Conservation (phyloP, 37 sponge, comb jelly and placozoan genomes). For the Haliclona indistincta region DNA sequence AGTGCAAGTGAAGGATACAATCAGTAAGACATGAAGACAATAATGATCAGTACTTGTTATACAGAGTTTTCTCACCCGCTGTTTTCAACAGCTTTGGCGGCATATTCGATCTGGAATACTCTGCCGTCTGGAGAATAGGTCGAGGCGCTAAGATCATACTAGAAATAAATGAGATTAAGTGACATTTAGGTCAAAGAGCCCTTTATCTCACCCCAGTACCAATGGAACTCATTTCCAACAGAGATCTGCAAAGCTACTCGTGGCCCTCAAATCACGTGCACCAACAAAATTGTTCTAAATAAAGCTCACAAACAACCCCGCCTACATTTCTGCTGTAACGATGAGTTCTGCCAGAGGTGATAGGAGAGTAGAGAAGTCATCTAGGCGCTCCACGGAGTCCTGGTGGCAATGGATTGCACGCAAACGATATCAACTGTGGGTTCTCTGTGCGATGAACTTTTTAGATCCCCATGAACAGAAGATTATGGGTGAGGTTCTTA, state of each 20-base stretch:
- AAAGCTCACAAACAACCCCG: neutral
- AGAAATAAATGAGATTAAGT: neutral
- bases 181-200: neutral
- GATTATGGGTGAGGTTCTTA: too few relatives aligned
- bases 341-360: too few relatives aligned
- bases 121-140: constrained; percentile 97
- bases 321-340: too few relatives aligned
- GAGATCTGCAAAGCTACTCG: neutral
- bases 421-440: too few relatives aligned
- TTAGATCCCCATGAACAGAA: constrained; percentile 50
- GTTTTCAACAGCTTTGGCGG: constrained; percentile 91
- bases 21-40: neutral
- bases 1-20: too few relatives aligned
- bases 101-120: constrained; percentile 97
- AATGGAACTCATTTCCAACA: constrained; percentile 83
- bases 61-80: constrained; percentile 71
- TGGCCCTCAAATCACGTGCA: constrained; percentile 18
- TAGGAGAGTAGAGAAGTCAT: too few relatives aligned
- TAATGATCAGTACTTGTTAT: neutral
- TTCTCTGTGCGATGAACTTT: constrained; percentile 14
- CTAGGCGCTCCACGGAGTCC: too few relatives aligned
- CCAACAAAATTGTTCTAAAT: neutral
- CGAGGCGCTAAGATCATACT: constrained; percentile 95
- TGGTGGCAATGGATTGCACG: constrained; percentile 11
- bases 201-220: constrained; percentile 83